Evolutionary conservation across 2,888 invertebrate species (phyloP).

Genomic region (Platycheirus rosarum): DNA sequence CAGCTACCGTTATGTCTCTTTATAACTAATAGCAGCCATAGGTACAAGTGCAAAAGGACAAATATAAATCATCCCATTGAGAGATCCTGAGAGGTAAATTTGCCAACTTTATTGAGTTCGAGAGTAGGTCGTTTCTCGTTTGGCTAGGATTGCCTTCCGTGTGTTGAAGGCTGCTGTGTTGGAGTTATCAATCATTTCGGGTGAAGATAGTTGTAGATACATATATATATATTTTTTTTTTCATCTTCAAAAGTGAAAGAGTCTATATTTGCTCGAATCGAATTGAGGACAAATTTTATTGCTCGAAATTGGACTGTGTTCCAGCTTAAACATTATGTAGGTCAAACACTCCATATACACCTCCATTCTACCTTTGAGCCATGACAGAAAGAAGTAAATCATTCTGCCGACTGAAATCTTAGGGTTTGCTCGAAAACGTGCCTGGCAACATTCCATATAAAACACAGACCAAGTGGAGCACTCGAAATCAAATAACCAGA

Average conservation of each 20-base stretch:
- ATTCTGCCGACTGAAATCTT: constrained; percentile 3
- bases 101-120: constrained; percentile 43
- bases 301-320: constrained; percentile 20
- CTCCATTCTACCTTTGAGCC: background rate
- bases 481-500: constrained; percentile 43
- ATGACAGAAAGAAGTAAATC: background rate
- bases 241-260: background rate
- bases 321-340: constrained; percentile 39
- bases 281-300: constrained; percentile 51
- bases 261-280: constrained; percentile 48
- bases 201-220: constrained; percentile 48
- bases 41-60: constrained; percentile 67
- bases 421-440: constrained; percentile 3
- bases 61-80: constrained; percentile 70
- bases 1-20: constrained; percentile 6
- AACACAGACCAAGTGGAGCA: background rate
- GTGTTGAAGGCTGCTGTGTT: constrained; percentile 60
- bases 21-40: constrained; percentile 55
- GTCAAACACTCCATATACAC: constrained; percentile 36
- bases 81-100: constrained; percentile 67
- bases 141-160: constrained; percentile 41
- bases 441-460: constrained; percentile 20
- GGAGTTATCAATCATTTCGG: constrained; percentile 63
- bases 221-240: background rate
- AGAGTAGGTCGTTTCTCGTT: constrained; percentile 55